Evolutionary conservation across 2,797 vertebrate genomes (phyloP).

Genomic region (Nannoperca obscura): DNA sequence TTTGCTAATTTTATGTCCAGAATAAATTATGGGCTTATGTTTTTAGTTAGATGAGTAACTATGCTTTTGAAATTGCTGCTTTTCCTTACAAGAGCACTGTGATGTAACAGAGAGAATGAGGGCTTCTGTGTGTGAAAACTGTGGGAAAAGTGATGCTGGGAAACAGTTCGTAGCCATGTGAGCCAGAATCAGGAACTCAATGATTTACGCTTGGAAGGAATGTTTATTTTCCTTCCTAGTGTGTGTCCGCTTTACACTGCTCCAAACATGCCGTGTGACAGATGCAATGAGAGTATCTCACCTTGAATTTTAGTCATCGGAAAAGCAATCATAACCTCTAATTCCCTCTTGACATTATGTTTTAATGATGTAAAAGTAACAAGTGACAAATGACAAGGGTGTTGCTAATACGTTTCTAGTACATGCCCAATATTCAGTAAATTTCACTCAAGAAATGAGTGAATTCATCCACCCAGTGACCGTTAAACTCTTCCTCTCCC

Average conservation of each 20-base stretch:
- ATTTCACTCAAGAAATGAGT: conserved; percentile 55
- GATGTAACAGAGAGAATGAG: conserved; percentile 3
- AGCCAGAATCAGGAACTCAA: conserved; percentile 47
- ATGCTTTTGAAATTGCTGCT: too few species aligned
- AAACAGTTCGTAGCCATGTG: conserved; percentile 23
- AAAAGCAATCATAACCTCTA: conserved; percentile 22
- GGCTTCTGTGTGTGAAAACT: conserved; percentile 28
- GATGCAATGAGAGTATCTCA: neutral
- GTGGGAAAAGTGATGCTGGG: conserved; percentile 19
- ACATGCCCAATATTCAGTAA: conserved; percentile 16
- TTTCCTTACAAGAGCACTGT: neutral
- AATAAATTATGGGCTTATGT: neutral
- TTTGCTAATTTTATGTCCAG: neutral
- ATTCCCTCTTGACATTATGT: conserved; percentile 4
- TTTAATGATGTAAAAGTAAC: conserved; percentile 9
- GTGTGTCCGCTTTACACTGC: neutral
- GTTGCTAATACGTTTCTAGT: neutral
- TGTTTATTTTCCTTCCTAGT: conserved; percentile 52
- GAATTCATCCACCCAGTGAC: conserved; percentile 36
- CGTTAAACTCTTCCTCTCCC: neutral
- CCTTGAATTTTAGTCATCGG: conserved; percentile 1
- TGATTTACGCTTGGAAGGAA: conserved; percentile 46
- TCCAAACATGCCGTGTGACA: too few species aligned
- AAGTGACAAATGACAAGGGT: conserved; percentile 15
- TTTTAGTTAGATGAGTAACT: neutral